Evolutionary conservation across 2,888 invertebrate genomes (phyloP), one percentile per base, ranked within the genome.

Genomic region (Liodrosophila aerea): DNA sequence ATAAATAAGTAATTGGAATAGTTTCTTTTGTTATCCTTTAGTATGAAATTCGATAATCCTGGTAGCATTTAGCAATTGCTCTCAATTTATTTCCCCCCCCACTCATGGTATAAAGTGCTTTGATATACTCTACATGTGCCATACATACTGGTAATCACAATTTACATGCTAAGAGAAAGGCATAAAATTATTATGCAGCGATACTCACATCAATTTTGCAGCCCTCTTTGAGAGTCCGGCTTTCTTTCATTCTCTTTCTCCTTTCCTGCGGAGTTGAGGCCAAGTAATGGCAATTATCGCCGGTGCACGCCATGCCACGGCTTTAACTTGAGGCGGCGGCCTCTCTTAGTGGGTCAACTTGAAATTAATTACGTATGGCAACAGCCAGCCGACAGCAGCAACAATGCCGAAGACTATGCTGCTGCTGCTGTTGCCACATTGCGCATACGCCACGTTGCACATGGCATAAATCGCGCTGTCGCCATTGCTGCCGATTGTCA

Each of bases 271-370:
- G n/a, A n/a, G n/a, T n/a, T 5, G 9, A 8, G 12, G 33, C 12
- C 7, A 11, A 51, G 71, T 74, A 82, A 74, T 68, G 72, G 82
- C 85, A 77, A 85, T 82, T 78, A 74, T 82, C 72, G 71, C 68
- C 67, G 67, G 54, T 73, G 81, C 77, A 76, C 77, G 84, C 64
- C 65, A 77, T 68, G 18, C 37, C 3, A 4, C 7, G 57, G 70
- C 71, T 64, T 76, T 73, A 65, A 57, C 63, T 74, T 67, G 64
- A 62, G 61, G 65, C 63, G 45, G 50, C 53, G 37, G 8, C 40
- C 7, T 16, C 64, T 52, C 68, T 81, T 74, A 74, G 49, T 74
- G 85, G 85, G 78, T 82, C 78, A 85, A 72, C 85, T 66, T 57
- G 64, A 85, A 81, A 81, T 78, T 82, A 78, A 74, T 78, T 78